Base-by-base conservation (phyloP, 2,888 invertebrate genomes). In the Ectemnius lituratus region DNA sequence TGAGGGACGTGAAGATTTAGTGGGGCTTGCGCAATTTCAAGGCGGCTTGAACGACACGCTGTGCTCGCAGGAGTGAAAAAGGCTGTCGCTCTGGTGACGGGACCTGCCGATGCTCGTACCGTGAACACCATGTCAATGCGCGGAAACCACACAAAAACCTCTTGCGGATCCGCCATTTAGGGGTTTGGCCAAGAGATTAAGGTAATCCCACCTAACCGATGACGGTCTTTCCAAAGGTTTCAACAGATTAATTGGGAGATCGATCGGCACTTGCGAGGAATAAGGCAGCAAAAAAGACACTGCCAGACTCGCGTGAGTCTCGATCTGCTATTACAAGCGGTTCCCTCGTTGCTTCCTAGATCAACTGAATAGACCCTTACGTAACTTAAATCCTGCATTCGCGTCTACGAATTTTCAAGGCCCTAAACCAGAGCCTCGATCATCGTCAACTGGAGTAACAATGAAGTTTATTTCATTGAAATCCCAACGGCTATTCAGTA, bases 161-260 rank as follows among this genome's bases (percentile, higher is more conserved):
- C 52, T 52, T 57, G 52, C 70, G 70, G 73, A 73, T 78, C 68
- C 52, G 23, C 23, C 49, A 16, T 59, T 23, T 46, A 61, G 73
- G 64, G 79, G 79, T 66, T 37, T 78, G 75, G 78, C 61, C 75
- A 56, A 80, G 83, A 86, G 89, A 88, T 88, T 88, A 88, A 83
- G 85, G 85, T 89, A 89, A 89, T 86, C 86, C 87, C 73, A 78
- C 75, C 84, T 87, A 88, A 89, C 86, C 86, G 88, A 87, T 87
- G 88, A 89, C 85, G 86, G 82, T 86, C 85, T 84, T 86, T 89
- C 72, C 81, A 88, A 88, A 88, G 89, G 89, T 86, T 89, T 89
- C 89, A 86, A 80, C 86, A 83, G 88, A 89, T 89, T 89, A 89
- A 89, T 89, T 85, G 85, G 80, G 67, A 74, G 82, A 87, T 87